phyloP scores from a whole-genome alignment of 1,140 invertebrate genomes.

The Popillia japonica region DNA sequence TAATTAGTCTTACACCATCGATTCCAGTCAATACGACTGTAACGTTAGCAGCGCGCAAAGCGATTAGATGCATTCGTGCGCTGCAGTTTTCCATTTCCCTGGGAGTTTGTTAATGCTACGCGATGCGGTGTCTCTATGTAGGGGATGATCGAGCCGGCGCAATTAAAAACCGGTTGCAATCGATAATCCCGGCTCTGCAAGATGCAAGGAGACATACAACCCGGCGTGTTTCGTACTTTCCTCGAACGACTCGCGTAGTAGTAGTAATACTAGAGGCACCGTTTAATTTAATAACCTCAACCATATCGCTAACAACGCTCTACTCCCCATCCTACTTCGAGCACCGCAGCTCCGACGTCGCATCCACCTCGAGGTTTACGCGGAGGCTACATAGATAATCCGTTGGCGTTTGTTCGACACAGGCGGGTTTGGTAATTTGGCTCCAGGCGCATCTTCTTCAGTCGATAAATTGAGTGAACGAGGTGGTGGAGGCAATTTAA shows the following conservation, averaged over 20 bases:
- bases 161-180: conserved; percentile 52
- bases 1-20: too few relatives aligned
- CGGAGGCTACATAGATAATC: background rate
- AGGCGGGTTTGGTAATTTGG: background rate
- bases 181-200: conserved; percentile 50
- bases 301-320: background rate
- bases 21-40: too few relatives aligned
- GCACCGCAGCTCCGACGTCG: background rate
- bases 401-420: background rate
- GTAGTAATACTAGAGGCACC: too few relatives aligned
- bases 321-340: background rate
- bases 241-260: background rate
- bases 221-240: too few relatives aligned
- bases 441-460: background rate
- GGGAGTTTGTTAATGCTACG: background rate
- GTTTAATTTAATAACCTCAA: conserved; percentile 11
- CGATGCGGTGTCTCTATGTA: too few relatives aligned
- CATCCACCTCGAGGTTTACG: background rate
- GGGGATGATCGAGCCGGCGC: conserved; percentile 42
- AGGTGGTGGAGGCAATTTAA: background rate
- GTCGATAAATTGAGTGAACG: conserved; percentile 12
- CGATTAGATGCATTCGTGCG: background rate
- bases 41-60: too few relatives aligned
- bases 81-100: background rate
- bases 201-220: conserved; percentile 42